Evolutionary conservation across 2,888 invertebrate species (phyloP).

Genomic region (Acrobasis repandana): DNA sequence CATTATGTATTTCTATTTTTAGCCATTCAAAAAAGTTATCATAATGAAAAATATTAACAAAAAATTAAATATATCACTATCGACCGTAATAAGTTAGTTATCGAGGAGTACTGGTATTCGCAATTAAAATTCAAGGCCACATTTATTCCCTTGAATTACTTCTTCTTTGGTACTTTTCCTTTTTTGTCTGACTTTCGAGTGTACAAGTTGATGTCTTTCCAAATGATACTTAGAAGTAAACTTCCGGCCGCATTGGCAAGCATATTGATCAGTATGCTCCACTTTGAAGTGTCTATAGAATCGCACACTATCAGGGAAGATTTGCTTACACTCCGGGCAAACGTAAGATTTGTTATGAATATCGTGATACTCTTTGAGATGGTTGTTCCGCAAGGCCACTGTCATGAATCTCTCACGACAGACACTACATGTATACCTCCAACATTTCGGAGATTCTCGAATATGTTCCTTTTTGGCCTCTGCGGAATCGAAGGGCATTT

Average conservation of each 20-base stretch:
- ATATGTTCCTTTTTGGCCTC: constrained; percentile 36
- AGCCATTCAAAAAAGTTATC: too few species aligned
- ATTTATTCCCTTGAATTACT: not conserved
- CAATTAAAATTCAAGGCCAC: not conserved
- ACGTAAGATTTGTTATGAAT: constrained; percentile 24
- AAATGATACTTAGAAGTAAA: constrained; percentile 68
- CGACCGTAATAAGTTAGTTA: too few species aligned
- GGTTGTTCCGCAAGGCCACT: constrained; percentile 28
- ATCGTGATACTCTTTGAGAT: constrained; percentile 28
- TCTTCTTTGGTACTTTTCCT: not conserved
- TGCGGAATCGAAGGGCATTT: constrained; percentile 39
- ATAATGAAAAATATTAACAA: too few species aligned
- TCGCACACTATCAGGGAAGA: constrained; percentile 1
- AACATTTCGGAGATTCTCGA: constrained; percentile 23
- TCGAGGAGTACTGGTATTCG: too few species aligned
- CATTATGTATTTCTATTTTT: too few species aligned
- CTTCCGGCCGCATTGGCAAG: constrained; percentile 60
- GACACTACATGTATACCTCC: constrained; percentile 29
- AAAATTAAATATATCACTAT: too few species aligned
- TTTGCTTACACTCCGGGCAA: constrained; percentile 29
- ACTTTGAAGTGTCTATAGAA: constrained; percentile 17
- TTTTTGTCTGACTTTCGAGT: constrained; percentile 64
- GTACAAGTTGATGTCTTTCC: constrained; percentile 69
- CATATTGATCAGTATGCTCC: constrained; percentile 26
- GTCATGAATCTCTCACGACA: constrained; percentile 32